Evolutionary conservation across 1,140 invertebrate genomes (phyloP).

Genomic region (Drosophila pseudoananassae): DNA sequence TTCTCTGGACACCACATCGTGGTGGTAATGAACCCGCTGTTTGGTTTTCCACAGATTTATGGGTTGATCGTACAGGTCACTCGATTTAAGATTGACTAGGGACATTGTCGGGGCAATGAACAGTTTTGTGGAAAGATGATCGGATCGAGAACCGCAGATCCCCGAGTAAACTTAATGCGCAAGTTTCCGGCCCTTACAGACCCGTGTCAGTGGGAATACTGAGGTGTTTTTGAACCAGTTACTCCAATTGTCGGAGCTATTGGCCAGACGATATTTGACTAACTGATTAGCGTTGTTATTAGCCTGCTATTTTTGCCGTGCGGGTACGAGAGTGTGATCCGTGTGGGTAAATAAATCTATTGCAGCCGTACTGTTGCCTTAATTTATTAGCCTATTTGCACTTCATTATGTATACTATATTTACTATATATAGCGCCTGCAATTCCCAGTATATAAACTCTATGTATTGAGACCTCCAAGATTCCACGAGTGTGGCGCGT

Average conservation of each 20-base stretch:
- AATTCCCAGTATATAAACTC: neutral
- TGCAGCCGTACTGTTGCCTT: constrained; percentile 45
- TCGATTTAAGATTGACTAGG: constrained; percentile 64
- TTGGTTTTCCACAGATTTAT: constrained; percentile 73
- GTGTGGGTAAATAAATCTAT: constrained; percentile 37
- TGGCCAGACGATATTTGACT: constrained; percentile 51
- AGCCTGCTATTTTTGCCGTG: constrained; percentile 43
- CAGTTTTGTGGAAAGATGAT: neutral
- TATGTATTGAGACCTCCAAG: constrained; percentile 15
- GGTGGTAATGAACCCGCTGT: constrained; percentile 74
- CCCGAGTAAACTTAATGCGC: constrained; percentile 12
- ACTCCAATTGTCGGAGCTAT: constrained; percentile 40
- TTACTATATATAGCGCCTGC: constrained; percentile 4
- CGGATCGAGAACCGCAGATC: constrained; percentile 6
- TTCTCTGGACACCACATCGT: constrained; percentile 53
- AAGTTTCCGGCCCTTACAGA: constrained; percentile 24
- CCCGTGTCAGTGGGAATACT: constrained; percentile 40
- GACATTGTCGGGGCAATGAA: constrained; percentile 51
- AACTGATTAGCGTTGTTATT: constrained; percentile 69
- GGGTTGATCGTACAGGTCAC: constrained; percentile 56
- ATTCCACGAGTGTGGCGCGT: neutral
- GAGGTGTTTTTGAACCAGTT: constrained; percentile 27
- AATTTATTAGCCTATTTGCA: constrained; percentile 53
- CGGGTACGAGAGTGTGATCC: constrained; percentile 28
- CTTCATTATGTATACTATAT: constrained; percentile 24